Evolutionary conservation across 2,888 invertebrate genomes (phyloP), one percentile per base, ranked within the genome.

Genomic region (Folsomia manolachei): DNA sequence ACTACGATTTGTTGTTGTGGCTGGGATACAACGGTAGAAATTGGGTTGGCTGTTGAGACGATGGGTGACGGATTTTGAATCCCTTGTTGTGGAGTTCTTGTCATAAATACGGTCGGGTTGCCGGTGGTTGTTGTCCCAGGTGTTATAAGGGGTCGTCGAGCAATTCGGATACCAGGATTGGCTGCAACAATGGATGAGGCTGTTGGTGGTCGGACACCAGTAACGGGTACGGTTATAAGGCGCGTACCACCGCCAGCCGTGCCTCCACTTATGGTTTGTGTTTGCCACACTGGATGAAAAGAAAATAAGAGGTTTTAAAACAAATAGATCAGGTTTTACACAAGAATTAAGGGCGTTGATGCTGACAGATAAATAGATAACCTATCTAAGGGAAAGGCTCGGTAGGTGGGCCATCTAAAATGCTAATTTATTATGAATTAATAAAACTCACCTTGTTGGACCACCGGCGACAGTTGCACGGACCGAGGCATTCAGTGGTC

Each of bases 121-220:
- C 73, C 27, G 2, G 78, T 72, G 14, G 71, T 39, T 24, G 75
- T 56, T 63, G 69, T 39, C 9, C 52, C 65, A 21, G 68, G 65
- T 14, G 72, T 51, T 7, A 63, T 56, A 11, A 67, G 27, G 1
- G 71, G 71, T 56, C 78, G 53, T 21, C 78, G 61, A 19, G 76
- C 74, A 27, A 78, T 71, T 63, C 75, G 60, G n/a, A 77, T 72
- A 23, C 67, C 63, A n/a, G 70, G 69, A n/a, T 71, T 73, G 27
- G 53, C 68, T 7, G 73, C 73, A 24, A 74, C 77, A 1, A 75
- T 75, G 21, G 75, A 23, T 1, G 75, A 73, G 19, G 77, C 75
- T 1, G 77, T 73, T n/a, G 77, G 73, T 1, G 73, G 72, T 51
- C 77, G 68, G 14, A 73, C 71, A 1, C 63, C 27, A 9, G 61